Percentiles rank a stretch among this genome's conserved stretches.
Conservation (phyloP, 2,888 invertebrate genomes). For the Drepanosiphum platanoidis region DNA sequence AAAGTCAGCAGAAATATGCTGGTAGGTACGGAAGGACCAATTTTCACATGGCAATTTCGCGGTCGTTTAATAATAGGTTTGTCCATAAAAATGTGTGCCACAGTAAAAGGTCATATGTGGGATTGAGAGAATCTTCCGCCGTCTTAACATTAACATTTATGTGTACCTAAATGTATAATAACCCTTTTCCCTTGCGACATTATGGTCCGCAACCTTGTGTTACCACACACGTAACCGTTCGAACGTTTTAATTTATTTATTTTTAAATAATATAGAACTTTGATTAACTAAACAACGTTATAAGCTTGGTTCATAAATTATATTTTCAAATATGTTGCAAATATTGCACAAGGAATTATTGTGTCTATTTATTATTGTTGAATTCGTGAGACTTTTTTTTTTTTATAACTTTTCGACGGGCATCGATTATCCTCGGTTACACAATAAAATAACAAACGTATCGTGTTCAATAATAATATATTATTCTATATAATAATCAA, state of each 20-base stretch:
- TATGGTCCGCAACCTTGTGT: neutral
- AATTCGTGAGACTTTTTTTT: no score
- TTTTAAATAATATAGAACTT: neutral
- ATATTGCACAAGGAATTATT: no score
- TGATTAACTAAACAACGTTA: neutral
- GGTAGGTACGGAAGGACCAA: neutral
- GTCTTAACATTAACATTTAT: slow-evolving; percentile 38
- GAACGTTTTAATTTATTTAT: neutral
- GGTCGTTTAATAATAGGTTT: slow-evolving; percentile 32
- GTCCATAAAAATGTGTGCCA: slow-evolving; percentile 25
- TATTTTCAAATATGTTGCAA: neutral
- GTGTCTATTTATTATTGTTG: no score
- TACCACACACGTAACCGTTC: neutral
- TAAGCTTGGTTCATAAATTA: neutral
- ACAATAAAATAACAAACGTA: no score
- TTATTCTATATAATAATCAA: no score
- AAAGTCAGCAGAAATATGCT: slow-evolving; percentile 18
- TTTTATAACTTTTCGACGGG: no score
- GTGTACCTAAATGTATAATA: slow-evolving; percentile 18
- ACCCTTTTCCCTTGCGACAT: slow-evolving; percentile 8
- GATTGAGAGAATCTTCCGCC: neutral
- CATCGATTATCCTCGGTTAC: no score
- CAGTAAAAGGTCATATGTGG: neutral
- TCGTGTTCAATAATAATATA: no score
- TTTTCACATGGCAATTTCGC: neutral